A percentile compares a stretch with the other conserved stretches of the same genome.
Conservation (phyloP, 2,888 invertebrate genomes). For the Diarsia brunnea region DNA sequence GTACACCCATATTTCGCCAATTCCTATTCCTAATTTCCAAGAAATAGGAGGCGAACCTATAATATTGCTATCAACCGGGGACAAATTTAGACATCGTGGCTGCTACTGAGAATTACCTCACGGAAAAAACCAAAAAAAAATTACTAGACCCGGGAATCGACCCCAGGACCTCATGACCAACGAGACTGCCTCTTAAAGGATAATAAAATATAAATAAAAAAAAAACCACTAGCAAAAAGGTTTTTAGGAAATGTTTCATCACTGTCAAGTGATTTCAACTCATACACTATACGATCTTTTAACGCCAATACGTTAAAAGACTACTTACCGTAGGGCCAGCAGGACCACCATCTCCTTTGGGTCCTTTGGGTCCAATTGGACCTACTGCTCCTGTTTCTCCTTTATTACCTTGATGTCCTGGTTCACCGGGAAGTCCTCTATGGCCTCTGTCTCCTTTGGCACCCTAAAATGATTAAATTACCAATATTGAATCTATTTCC, state of each 20-base stretch:
- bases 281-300: no score
- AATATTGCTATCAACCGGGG: no score
- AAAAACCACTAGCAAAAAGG: neutral
- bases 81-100: no score
- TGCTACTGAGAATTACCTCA: no score
- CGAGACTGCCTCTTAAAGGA: no score
- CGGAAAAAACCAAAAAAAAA: no score
- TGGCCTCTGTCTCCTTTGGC: slow-evolving; percentile 67
- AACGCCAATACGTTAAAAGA: neutral
- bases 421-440: slow-evolving; percentile 48
- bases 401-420: slow-evolving; percentile 54
- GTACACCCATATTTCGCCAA: no score
- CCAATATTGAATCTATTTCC: neutral
- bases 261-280: neutral
- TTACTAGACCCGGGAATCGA: no score
- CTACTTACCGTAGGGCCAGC: slow-evolving; percentile 63
- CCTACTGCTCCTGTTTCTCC: slow-evolving; percentile 44
- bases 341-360: slow-evolving; percentile 68
- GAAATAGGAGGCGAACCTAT: no score
- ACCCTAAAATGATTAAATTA: slow-evolving; percentile 59
- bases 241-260: neutral
- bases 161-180: no score
- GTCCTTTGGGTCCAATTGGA: slow-evolving; percentile 41
- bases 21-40: no score
- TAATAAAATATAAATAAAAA: neutral